Percentiles rank a stretch among this genome's conserved stretches.
Conservation (phyloP, 2,797 vertebrate genomes). For the Hybognathus amarus region DNA sequence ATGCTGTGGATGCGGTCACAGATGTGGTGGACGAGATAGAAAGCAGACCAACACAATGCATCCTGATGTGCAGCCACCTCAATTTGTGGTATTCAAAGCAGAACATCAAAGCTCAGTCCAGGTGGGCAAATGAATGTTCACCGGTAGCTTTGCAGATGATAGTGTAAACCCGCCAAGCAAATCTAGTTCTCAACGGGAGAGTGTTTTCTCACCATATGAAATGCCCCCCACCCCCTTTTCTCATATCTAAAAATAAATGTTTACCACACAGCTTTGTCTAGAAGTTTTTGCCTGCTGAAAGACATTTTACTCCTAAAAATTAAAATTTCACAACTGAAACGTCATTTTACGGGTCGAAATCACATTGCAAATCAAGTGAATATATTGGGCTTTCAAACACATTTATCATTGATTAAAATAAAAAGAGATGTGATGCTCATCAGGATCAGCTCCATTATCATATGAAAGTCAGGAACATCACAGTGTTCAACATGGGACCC, state of each 20-base stretch:
- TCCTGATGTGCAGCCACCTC: not conserved
- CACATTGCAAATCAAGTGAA: not conserved
- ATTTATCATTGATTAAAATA: not conserved
- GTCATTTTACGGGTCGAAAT: not conserved
- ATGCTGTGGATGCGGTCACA: slow-evolving; percentile 11
- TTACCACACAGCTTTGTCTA: not conserved
- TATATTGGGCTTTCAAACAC: not conserved
- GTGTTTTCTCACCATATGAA: not conserved
- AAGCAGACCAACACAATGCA: slow-evolving; percentile 6
- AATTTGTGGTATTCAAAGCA: not conserved
- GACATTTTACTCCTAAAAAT: not conserved
- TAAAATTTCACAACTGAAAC: not conserved
- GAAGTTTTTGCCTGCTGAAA: not conserved
- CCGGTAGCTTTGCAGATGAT: not conserved
- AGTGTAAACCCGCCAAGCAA: not conserved
- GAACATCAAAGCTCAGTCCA: slow-evolving; percentile 6
- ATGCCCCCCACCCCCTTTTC: not conserved
- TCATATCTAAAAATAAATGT: not conserved
- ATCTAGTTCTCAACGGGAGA: not conserved
- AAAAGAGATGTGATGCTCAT: not conserved
- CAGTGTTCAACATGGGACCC: not conserved
- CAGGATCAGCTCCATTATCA: not conserved
- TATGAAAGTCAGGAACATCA: not conserved
- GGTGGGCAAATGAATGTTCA: slow-evolving; percentile 7
- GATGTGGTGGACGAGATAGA: slow-evolving; percentile 3